Conservation (phyloP, 2,888 invertebrate genomes). For the Andrena fulva region DNA sequence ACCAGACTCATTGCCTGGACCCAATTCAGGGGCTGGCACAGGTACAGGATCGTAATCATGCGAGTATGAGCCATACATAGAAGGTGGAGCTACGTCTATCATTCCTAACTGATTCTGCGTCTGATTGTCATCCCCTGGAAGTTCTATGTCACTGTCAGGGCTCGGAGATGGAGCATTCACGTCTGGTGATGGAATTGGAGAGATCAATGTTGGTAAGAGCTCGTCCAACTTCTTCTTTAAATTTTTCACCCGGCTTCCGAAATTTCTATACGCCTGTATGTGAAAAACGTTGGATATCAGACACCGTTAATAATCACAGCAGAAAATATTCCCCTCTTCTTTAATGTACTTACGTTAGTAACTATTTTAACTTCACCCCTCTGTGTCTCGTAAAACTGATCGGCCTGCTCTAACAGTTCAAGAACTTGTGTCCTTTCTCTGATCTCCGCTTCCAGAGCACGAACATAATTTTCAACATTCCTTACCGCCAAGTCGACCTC, state of each 20-base stretch:
- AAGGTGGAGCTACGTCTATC: constrained; percentile 81
- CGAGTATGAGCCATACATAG: constrained; percentile 82
- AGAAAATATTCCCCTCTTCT: background rate
- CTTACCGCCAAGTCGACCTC: constrained; percentile 93
- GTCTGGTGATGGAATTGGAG: constrained; percentile 88
- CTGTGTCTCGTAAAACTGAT: constrained; percentile 95
- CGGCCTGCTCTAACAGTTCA: constrained; percentile 92
- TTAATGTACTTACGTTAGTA: constrained; percentile 92
- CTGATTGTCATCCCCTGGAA: constrained; percentile 87
- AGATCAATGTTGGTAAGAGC: constrained; percentile 89
- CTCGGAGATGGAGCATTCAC: constrained; percentile 91
- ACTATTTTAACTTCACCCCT: constrained; percentile 98
- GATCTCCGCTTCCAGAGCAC: constrained; percentile 92
- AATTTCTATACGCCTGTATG: constrained; percentile 96
- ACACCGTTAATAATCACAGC: background rate
- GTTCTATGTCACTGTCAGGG: constrained; percentile 92
- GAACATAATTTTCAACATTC: constrained; percentile 93
- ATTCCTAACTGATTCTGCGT: constrained; percentile 76
- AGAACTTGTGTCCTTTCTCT: constrained; percentile 92
- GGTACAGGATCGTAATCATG: constrained; percentile 82
- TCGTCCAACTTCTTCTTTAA: constrained; percentile 95
- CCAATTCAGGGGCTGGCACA: constrained; percentile 78
- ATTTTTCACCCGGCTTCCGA: constrained; percentile 94
- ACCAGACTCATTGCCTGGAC: constrained; percentile 73
- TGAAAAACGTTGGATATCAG: constrained; percentile 6